A percentile compares a stretch with the other conserved stretches of the same genome.
phyloP scores from a whole-genome alignment of 2,113 vertebrate species.

The Hystrix brachyura region DNA sequence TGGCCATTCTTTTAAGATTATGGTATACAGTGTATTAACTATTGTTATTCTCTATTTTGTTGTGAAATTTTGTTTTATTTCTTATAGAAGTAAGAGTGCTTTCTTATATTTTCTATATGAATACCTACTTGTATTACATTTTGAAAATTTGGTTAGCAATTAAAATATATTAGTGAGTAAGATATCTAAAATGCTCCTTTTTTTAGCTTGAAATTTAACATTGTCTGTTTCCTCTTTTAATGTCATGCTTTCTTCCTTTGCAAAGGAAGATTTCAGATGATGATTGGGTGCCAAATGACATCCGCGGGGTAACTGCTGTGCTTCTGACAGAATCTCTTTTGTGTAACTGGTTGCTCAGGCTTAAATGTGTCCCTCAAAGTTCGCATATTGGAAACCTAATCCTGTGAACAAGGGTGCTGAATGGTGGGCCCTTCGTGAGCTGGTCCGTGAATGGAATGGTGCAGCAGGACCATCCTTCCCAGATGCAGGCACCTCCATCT shows the following conservation, averaged over 20 bases:
- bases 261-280: neutral
- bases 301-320: neutral
- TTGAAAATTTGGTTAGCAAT: neutral
- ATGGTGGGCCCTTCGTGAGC: no score
- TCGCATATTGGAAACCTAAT: neutral
- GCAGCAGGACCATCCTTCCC: neutral
- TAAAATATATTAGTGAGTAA: conserved; percentile 2
- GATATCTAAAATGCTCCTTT: neutral
- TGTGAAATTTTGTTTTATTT: neutral
- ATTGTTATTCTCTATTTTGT: neutral
- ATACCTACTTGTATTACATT: neutral
- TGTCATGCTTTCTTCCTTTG: neutral
- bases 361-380: neutral
- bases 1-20: neutral
- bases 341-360: neutral
- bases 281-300: neutral
- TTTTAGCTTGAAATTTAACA: conserved; percentile 18
- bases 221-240: neutral
- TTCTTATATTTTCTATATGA: neutral
- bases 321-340: neutral
- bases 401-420: neutral
- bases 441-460: neutral
- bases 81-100: neutral
- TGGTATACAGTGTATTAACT: neutral
- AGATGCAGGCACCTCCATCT: no score